These are phyloP conservation scores for Drosophila pachea DNA, from an alignment of 1,140 invertebrate genomes.

Conservation along the genomic window DNA sequence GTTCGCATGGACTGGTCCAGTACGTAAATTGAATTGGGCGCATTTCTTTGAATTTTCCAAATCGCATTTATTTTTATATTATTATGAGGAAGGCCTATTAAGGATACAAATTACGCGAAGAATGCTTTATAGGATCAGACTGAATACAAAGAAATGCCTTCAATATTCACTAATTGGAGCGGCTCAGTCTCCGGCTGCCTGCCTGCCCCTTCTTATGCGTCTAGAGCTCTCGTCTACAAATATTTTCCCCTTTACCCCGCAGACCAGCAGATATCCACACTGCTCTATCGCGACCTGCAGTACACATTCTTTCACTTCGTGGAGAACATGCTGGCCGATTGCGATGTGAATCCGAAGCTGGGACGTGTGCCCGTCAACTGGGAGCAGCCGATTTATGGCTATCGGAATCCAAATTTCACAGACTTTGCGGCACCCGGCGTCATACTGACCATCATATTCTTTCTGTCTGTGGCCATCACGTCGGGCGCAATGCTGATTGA, in stretches of 20 bases:
- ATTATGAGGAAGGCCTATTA: too few relatives aligned
- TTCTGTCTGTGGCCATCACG: slow-evolving; percentile 94
- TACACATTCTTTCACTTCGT: slow-evolving; percentile 87
- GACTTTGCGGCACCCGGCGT: slow-evolving; percentile 97
- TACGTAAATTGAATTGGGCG: slow-evolving; percentile 80
- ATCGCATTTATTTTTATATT: neutral
- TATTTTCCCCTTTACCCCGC: slow-evolving; percentile 44
- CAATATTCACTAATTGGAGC: too few relatives aligned
- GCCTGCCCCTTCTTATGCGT: too few relatives aligned
- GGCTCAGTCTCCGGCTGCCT: too few relatives aligned
- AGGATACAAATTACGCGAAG: too few relatives aligned
- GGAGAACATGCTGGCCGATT: slow-evolving; percentile 82
- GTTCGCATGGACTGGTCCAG: slow-evolving; percentile 94
- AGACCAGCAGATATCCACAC: slow-evolving; percentile 95
- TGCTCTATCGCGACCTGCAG: slow-evolving; percentile 87
- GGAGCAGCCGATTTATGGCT: slow-evolving; percentile 91
- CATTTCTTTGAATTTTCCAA: neutral
- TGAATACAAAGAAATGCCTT: slow-evolving; percentile 1
- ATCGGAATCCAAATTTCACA: slow-evolving; percentile 91
- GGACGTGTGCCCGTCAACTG: slow-evolving; percentile 88
- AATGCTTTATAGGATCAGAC: neutral
- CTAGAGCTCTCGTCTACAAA: neutral
- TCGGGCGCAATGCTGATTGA: slow-evolving; percentile 94
- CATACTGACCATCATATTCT: slow-evolving; percentile 96
- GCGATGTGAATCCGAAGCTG: slow-evolving; percentile 85